Base-by-base conservation (phyloP, 2,113 vertebrate genomes). In the Anthoscopus minutus region DNA sequence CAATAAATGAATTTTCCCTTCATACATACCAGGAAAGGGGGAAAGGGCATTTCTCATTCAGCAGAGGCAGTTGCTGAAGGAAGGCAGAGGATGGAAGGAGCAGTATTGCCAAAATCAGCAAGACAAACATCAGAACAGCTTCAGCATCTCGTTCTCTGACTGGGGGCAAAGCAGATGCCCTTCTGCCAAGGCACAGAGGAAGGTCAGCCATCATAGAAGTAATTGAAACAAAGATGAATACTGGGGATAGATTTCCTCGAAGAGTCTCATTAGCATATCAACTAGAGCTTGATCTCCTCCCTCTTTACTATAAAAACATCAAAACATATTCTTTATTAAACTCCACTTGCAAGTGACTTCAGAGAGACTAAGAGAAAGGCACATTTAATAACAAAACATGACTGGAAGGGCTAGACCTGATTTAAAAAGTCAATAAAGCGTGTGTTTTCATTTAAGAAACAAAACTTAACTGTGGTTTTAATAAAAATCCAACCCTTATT, bases 241-340 rank as follows among this genome's bases (percentile, higher is more conserved):
- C 58, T 24, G 37, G 17, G 58, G 51, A 89, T 16, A 95, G 54
- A 58, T 73, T 95, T 94, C 60, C 81, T 91, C 4, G 0, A 87
- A 81, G 61, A 86, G 51, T 67, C 73, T 96, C 85, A 79, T 91
- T 73, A 94, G 40, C 24, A 93, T 67, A 77, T 61, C 44, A 45
- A 33, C 80, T 77, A 86, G 35, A 88, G 74, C 69, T 25, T 85
- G 66, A 92, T 88, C 85, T 70, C 72, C 77, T 91, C 74, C 87
- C 89, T 83, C 76, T 92, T 90, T 73, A 81, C 90, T 93, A 86
- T 51, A 78, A 93, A 95, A 94, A 88, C 54, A 94, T 44, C 51
- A 88, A 87, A 96, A 92, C 77, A 95, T 42, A 62, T 30, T 71
- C 81, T 86, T 96, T 78, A 97, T 96, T 93, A 81, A 96, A 94